Conservation (phyloP, 2,113 vertebrate genomes). For the Carassius carassius region DNA sequence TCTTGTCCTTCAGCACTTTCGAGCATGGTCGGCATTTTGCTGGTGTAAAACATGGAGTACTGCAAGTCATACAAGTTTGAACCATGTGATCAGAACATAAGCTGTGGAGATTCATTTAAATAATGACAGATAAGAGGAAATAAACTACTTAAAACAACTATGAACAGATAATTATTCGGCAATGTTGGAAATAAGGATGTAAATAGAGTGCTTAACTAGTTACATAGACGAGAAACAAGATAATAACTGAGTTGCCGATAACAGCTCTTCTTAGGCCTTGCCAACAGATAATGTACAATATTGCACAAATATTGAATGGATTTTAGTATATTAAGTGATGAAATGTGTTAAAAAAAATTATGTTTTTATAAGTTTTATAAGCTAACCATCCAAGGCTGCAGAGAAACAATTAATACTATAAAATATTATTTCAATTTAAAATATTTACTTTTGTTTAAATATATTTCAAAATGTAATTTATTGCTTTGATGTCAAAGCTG, state of each 20-base stretch:
- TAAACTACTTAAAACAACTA: neutral
- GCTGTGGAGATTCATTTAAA: neutral
- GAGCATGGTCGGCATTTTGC: slow-evolving; percentile 11
- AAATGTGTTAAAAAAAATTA: neutral
- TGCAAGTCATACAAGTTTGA: slow-evolving; percentile 26
- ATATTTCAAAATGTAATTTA: neutral
- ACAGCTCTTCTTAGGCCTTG: neutral
- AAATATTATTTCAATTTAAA: neutral
- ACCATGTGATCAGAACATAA: slow-evolving; percentile 1
- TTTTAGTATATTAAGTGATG: neutral
- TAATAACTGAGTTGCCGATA: neutral
- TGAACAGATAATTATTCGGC: neutral
- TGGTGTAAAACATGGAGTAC: neutral
- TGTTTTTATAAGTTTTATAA: neutral
- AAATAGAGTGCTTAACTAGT: neutral
- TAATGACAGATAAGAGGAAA: neutral
- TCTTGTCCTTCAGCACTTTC: slow-evolving; percentile 52
- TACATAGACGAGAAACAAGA: neutral
- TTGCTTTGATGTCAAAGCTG: neutral
- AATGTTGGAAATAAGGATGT: neutral
- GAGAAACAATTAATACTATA: neutral
- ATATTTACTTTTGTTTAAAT: neutral
- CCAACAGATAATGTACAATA: neutral
- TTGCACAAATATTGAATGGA: neutral
- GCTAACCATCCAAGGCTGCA: neutral